Conservation (phyloP, 2,888 invertebrate genomes). For the Malthinus flaveolus region DNA sequence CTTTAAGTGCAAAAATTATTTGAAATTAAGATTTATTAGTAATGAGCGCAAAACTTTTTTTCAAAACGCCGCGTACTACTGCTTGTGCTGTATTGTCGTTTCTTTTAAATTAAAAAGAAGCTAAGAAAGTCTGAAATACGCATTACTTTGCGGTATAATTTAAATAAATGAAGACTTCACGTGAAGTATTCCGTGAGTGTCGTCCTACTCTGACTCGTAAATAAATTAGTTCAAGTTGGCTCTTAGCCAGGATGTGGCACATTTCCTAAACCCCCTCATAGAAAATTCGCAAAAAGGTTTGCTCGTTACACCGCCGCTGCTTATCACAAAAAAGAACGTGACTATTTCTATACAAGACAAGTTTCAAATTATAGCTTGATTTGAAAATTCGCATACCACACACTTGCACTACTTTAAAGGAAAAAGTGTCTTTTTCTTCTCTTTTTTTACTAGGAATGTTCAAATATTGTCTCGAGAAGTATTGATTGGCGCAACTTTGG, state of each 20-base stretch:
- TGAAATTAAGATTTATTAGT: too few species aligned
- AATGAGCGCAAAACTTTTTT: too few species aligned
- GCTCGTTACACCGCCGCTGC: constrained; percentile 20
- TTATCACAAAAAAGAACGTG: constrained; percentile 24
- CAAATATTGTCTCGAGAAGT: too few species aligned
- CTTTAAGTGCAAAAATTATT: too few species aligned
- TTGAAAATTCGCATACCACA: too few species aligned
- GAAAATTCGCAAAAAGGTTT: constrained; percentile 27
- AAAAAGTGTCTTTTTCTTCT: too few species aligned
- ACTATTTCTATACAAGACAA: background rate
- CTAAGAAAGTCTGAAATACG: constrained; percentile 9
- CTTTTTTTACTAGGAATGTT: too few species aligned
- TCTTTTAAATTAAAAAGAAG: constrained; percentile 12
- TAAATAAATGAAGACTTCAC: constrained; percentile 41
- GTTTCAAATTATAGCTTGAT: too few species aligned
- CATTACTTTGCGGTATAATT: constrained; percentile 32
- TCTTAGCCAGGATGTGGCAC: constrained; percentile 41
- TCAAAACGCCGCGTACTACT: too few species aligned
- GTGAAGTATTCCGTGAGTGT: constrained; percentile 38
- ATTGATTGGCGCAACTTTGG: too few species aligned
- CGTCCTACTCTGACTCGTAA: constrained; percentile 39
- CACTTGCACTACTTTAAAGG: too few species aligned
- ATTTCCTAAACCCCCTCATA: constrained; percentile 40
- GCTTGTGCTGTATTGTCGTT: too few species aligned
- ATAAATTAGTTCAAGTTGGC: constrained; percentile 44